A percentile compares a stretch with the other conserved stretches of the same genome.
These are phyloP conservation scores for Hoplostethus mediterraneus DNA, from an alignment of 2,797 vertebrate genomes.

Conservation along the genomic window DNA sequence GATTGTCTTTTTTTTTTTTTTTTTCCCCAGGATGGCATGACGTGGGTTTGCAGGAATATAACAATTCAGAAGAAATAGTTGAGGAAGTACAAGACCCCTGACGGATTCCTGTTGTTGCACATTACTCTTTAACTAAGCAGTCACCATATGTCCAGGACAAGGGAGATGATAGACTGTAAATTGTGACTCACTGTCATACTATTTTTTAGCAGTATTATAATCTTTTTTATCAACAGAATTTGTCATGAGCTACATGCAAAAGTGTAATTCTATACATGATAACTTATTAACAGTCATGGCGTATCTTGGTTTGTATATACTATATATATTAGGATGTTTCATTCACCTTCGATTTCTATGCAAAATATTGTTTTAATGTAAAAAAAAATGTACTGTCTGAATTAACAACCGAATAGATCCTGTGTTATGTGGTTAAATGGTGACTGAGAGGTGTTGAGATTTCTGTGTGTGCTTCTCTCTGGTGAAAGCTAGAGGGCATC, in stretches of 20 bases:
- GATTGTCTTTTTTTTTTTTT: slow-evolving; percentile 24
- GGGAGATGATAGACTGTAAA: not conserved
- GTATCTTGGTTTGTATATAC: slow-evolving; percentile 53
- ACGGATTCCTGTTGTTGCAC: slow-evolving; percentile 41
- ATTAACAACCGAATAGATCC: slow-evolving; percentile 29
- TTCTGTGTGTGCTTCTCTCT: slow-evolving; percentile 30
- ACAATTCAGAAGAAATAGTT: slow-evolving; percentile 75
- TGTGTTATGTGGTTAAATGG: slow-evolving; percentile 3
- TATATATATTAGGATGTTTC: slow-evolving; percentile 53
- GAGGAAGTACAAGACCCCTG: slow-evolving; percentile 2
- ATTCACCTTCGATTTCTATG: slow-evolving; percentile 15
- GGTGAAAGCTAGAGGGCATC: slow-evolving; percentile 70
- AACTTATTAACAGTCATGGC: slow-evolving; percentile 2
- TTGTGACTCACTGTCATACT: not conserved
- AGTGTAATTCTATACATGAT: not conserved
- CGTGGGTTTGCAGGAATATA: slow-evolving; percentile 86
- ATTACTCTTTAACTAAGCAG: slow-evolving; percentile 24
- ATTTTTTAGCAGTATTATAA: not conserved
- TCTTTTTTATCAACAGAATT: not conserved
- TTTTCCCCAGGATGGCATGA: slow-evolving; percentile 85
- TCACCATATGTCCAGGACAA: slow-evolving; percentile 11
- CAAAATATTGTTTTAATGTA: slow-evolving; percentile 24
- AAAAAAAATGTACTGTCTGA: slow-evolving; percentile 15
- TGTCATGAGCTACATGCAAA: not conserved
- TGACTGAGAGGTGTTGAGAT: not conserved